These are phyloP conservation scores for Cataglyphis cursor DNA, from an alignment of 2,888 invertebrate species.

Conservation along the genomic window DNA sequence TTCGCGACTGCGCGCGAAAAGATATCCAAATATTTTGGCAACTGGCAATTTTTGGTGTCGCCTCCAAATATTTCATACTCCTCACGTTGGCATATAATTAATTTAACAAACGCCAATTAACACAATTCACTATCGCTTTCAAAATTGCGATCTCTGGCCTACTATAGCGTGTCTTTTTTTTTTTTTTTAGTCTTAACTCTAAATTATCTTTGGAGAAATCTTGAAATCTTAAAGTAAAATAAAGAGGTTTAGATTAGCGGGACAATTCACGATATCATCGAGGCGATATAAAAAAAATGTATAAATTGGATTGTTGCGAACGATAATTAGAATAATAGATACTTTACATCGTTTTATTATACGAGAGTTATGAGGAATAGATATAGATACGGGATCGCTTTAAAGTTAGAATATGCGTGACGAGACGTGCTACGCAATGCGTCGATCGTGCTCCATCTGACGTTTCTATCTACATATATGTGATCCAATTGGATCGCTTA, in stretches of 20 bases:
- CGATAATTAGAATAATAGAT: not conserved
- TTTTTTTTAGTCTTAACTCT: not conserved
- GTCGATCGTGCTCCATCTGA: constrained; percentile 2
- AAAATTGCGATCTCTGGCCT: not conserved
- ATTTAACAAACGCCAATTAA: not conserved
- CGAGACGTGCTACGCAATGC: constrained; percentile 4
- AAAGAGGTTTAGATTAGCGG: not conserved
- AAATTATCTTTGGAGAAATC: not conserved
- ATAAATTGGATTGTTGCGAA: not conserved
- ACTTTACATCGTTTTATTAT: not conserved
- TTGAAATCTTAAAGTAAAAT: not conserved
- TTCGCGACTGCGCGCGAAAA: constrained; percentile 18
- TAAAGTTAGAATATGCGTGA: not conserved
- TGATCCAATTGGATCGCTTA: constrained; percentile 66
- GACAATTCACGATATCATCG: not conserved
- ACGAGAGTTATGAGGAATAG: not conserved
- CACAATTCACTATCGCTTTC: not conserved
- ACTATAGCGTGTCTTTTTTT: not conserved
- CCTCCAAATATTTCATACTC: not conserved
- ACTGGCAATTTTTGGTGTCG: constrained; percentile 15
- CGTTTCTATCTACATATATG: constrained; percentile 18
- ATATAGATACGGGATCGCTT: not conserved
- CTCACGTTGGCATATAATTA: not conserved
- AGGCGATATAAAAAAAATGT: not conserved
- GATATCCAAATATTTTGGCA: constrained; percentile 5